Conservation (phyloP, 1,140 invertebrate genomes). For the Neodiprion lecontei region DNA sequence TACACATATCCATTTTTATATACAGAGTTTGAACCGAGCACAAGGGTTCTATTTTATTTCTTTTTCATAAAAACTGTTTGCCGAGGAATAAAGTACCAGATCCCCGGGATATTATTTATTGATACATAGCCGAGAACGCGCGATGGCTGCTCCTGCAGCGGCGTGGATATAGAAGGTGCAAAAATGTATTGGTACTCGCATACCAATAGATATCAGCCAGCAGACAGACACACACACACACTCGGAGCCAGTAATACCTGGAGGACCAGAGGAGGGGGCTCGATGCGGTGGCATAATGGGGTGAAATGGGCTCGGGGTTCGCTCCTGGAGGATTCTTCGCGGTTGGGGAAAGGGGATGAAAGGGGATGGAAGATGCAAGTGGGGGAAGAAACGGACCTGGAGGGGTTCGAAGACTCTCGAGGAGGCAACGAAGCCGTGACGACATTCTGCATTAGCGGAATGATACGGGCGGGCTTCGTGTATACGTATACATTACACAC, state of each 20-base stretch:
- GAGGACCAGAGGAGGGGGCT: constrained; percentile 23
- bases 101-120: constrained; percentile 5
- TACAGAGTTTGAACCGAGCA: too few relatives aligned
- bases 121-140: background rate
- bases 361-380: constrained; percentile 6
- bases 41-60: background rate
- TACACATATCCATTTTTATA: too few relatives aligned
- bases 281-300: constrained; percentile 30
- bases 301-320: constrained; percentile 20
- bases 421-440: constrained; percentile 24
- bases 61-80: constrained; percentile 1
- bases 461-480: constrained; percentile 28
- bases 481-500: too few relatives aligned
- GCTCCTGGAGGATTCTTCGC: constrained; percentile 5
- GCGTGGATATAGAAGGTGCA: background rate
- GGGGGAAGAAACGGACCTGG: background rate
- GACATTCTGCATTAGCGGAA: constrained; percentile 31
- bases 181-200: background rate
- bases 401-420: constrained; percentile 3
- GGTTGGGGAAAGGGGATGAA: constrained; percentile 8
- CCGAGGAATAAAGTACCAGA: background rate
- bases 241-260: constrained; percentile 34
- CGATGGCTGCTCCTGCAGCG: too few relatives aligned
- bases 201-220: background rate
- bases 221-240: background rate